Conservation (phyloP, 1,140 invertebrate species). For the Lethrus apterus region DNA sequence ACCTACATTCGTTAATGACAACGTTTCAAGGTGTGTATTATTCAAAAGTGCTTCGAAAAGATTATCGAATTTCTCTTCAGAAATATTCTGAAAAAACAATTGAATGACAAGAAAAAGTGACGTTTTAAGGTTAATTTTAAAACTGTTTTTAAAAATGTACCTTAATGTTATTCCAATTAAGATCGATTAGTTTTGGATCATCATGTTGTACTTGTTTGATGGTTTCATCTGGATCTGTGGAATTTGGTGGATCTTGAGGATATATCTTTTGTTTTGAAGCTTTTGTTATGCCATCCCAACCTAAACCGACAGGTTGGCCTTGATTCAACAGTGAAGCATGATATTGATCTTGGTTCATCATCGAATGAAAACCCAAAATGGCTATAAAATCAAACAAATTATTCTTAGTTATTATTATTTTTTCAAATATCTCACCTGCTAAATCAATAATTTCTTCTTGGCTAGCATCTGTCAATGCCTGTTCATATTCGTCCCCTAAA, state of each 20-base stretch:
- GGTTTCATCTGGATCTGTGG: constrained; percentile 86
- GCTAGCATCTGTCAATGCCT: constrained; percentile 79
- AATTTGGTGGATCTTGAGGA: constrained; percentile 88
- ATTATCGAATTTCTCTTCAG: constrained; percentile 87
- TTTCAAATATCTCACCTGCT: constrained; percentile 61
- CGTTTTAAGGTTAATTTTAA: constrained; percentile 1
- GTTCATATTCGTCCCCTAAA: constrained; percentile 92
- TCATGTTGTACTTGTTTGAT: constrained; percentile 83
- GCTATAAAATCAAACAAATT: constrained; percentile 51
- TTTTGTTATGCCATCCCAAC: constrained; percentile 92
- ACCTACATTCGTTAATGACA: constrained; percentile 90
- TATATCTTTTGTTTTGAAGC: constrained; percentile 85
- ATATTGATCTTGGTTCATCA: constrained; percentile 99
- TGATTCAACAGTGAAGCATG: constrained; percentile 92
- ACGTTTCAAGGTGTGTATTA: constrained; percentile 86
- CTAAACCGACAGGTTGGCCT: constrained; percentile 76
- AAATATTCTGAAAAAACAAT: constrained; percentile 80
- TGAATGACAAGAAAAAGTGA: constrained; percentile 2
- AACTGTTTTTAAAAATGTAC: constrained; percentile 42
- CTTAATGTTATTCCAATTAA: constrained; percentile 98
- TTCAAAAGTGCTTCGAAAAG: constrained; percentile 81
- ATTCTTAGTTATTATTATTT: neutral
- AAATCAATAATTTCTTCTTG: constrained; percentile 99
- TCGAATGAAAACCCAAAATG: constrained; percentile 97
- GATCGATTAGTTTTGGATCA: constrained; percentile 75